Evolutionary conservation across 2,888 invertebrate genomes (phyloP).

Genomic region (Sabatieria punctata): DNA sequence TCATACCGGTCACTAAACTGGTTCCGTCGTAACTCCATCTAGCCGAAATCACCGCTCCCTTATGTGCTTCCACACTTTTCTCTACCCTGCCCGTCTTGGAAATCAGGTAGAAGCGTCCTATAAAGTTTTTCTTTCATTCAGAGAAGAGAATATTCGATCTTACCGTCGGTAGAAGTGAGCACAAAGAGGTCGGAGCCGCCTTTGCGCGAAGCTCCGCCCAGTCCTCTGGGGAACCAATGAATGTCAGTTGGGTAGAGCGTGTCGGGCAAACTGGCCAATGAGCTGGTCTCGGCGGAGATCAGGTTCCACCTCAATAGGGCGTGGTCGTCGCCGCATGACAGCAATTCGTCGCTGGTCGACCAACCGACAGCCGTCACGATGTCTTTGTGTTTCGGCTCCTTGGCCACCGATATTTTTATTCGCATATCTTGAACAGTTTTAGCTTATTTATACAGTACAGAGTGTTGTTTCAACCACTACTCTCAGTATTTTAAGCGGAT

Average conservation of each 20-base stretch:
- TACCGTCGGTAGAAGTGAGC: conserved; percentile 35
- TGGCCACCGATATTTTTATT: conserved; percentile 58
- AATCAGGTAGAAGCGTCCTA: conserved; percentile 65
- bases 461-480: too few species aligned
- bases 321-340: conserved; percentile 85
- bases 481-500: too few species aligned
- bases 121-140: conserved; percentile 7
- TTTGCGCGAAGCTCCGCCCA: conserved; percentile 22
- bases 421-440: conserved; percentile 44
- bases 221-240: conserved; percentile 61
- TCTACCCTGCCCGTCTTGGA: conserved; percentile 77
- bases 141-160: too few species aligned
- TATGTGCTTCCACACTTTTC: conserved; percentile 76
- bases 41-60: conserved; percentile 60
- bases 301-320: conserved; percentile 73
- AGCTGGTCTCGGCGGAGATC: conserved; percentile 48
- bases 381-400: conserved; percentile 51
- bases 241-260: conserved; percentile 75
- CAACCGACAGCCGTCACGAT: conserved; percentile 75
- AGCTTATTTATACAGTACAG: not conserved
- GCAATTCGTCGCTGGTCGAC: conserved; percentile 81
- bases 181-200: conserved; percentile 55
- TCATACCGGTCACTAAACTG: conserved; percentile 64
- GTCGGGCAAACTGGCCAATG: conserved; percentile 30
- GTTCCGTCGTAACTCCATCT: conserved; percentile 90